Evolutionary conservation across 2,797 vertebrate genomes (phyloP), one percentile per base, ranked within the genome.

Genomic region (Cygnus olor): DNA sequence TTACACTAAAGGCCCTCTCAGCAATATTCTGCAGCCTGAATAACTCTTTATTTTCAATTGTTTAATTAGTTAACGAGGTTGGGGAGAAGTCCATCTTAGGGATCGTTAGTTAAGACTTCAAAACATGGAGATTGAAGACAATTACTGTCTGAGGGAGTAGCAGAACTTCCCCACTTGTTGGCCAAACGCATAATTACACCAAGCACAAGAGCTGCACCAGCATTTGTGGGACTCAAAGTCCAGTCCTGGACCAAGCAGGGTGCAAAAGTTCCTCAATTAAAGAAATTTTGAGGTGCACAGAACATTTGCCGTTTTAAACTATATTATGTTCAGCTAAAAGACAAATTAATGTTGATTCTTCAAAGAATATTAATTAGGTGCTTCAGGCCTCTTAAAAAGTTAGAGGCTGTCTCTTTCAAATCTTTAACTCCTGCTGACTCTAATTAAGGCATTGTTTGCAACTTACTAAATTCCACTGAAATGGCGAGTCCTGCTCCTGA

Each of bases 61-160:
- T 94, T 96, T 97, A 96, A 96, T 97, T 97, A 89, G 93, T 95
- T 95, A 95, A 96, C 89, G 86, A 96, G 87, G 71, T 25, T 88
- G 78, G 88, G 94, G 91, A 97, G 86, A 94, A 91, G 85, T 91
- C 93, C 78, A 92, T 95, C 91, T 69, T 95, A 91, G 80, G 94
- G 92, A 92, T 94, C 71, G 81, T 96, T 97, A 94, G 79, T 95
- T 96, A 96, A 95, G 89, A 78, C 91, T 96, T 93, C 87, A 95
- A 92, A 96, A 95, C 58, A 65, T 10, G 47, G 68, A 94, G 78
- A 89, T 20, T 73, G 66, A 82, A 90, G 80, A 89, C 83, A 95
- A 96, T 95, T 96, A 63, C 92, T 82, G 49, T 86, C 93, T 72
- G 63, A 94, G 73, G 78, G 70, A 95, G 54, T 18, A 89, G 89